Evolutionary conservation across 1,140 invertebrate genomes (phyloP).

Genomic region (Drosophila willistoni): DNA sequence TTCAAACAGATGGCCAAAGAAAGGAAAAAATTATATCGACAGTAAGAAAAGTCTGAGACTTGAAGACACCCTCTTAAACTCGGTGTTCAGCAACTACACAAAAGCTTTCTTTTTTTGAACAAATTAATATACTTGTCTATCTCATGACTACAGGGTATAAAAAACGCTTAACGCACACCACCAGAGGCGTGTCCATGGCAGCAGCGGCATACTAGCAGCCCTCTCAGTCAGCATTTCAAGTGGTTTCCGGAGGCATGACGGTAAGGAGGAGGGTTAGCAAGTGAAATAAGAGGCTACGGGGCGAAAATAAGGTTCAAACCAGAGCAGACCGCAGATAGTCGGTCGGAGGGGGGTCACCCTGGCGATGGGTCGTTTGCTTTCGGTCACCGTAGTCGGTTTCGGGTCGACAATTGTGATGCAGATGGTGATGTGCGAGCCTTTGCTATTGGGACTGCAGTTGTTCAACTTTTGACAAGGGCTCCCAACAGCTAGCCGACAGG

Average conservation of each 20-base stretch:
- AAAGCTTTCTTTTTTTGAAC: not conserved
- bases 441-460: conserved; percentile 51
- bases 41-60: not conserved
- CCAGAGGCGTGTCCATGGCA: conserved; percentile 52
- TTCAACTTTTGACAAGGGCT: conserved; percentile 58
- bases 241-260: conserved; percentile 7
- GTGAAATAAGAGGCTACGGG: conserved; percentile 1
- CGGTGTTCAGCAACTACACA: no score
- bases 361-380: not conserved
- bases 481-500: conserved; percentile 10
- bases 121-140: not conserved
- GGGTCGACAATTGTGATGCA: not conserved
- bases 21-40: not conserved
- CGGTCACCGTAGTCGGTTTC: not conserved
- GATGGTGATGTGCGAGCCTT: conserved; percentile 56
- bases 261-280: not conserved
- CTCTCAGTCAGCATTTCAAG: conserved; percentile 27
- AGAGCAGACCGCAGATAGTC: conserved; percentile 30
- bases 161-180: conserved; percentile 48
- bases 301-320: not conserved
- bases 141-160: conserved; percentile 6
- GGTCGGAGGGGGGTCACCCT: not conserved
- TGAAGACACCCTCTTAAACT: not conserved
- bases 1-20: conserved; percentile 32
- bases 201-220: conserved; percentile 5